Evolutionary conservation across 2,113 vertebrate genomes (phyloP).

Genomic region (Puffinus mauretanicus): DNA sequence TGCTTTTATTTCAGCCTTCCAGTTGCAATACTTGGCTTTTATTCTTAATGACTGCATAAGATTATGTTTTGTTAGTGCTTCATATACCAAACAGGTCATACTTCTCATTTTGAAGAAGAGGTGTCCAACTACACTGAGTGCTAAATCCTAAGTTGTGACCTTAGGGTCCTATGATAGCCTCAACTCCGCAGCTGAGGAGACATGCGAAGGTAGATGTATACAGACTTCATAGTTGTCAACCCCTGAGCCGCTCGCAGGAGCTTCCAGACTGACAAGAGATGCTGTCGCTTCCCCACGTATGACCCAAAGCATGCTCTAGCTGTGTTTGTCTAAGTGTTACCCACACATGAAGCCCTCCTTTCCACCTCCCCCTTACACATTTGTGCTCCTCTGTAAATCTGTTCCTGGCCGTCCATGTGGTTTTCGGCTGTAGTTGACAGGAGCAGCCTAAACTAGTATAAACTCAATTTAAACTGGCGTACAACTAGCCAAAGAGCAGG

Average conservation of each 20-base stretch:
- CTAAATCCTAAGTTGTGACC: background rate
- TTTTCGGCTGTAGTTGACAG: background rate
- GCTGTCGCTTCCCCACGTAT: background rate
- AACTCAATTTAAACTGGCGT: background rate
- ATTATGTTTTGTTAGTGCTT: background rate
- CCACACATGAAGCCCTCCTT: background rate
- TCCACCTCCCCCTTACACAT: no score
- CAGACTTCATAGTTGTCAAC: background rate
- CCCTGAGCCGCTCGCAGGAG: background rate
- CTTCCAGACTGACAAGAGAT: background rate
- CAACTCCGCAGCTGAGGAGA: background rate
- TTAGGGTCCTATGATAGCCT: background rate
- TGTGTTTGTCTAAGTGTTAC: background rate
- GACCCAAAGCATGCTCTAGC: background rate
- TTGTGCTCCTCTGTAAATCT: background rate
- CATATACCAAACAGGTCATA: background rate
- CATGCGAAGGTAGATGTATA: accelerated
- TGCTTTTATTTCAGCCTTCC: background rate
- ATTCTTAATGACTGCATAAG: background rate
- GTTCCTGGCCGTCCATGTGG: background rate
- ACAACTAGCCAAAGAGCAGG: background rate
- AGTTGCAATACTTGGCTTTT: background rate
- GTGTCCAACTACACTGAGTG: background rate
- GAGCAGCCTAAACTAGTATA: background rate
- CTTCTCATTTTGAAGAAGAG: background rate